Base-by-base conservation (phyloP, 1,140 invertebrate species). In the Mya arenaria region DNA sequence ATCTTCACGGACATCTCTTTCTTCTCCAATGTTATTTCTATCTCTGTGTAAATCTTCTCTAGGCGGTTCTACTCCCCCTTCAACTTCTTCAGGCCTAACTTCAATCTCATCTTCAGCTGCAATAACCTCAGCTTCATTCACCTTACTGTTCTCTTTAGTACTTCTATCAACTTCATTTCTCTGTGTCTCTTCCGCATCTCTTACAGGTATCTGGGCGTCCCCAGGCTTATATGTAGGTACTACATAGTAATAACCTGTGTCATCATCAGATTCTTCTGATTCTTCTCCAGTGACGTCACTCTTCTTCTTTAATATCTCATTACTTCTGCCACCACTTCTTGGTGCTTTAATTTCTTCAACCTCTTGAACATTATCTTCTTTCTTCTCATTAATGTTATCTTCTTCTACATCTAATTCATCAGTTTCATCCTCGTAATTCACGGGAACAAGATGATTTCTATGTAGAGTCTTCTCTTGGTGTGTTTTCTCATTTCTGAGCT, bases 361-460 rank as follows among this genome's bases (percentile, higher is more conserved):
- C 55, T 58, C 4, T 58, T 19, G 5, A 8, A 8, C 6, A 19
- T 4, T 23, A 8, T 28, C 6, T 5, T 58, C 30, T 4, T 19
- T 6, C 5, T 28, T 58, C 55, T 58, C 44, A 10, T 13, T n/a
- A 13, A n/a, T 48, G 10, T 10, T 48, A 13, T 48, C n/a, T 10
- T 48, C 44, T 58, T 58, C 5, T 8, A 19, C 60, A 63, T 63
- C 30, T 5, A 28, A 15, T 4, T 39, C 36, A 23, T 68, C 65
- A n/a, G 15, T 25, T 68, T 44, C 23, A 5, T 15, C 8, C 23
- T 25, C 2, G n/a, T 68, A 37, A 1, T 62, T 62, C n/a, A 63
- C 60, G 23, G 44, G 66, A 39, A 68, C 55, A 4, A 80, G 52
- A 52, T 69, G 56, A 25, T 80, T 71, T 19, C 66, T 69, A 28